A percentile compares a stretch with the other conserved stretches of the same genome.
Conservation (phyloP, 2,888 invertebrate species). For the Byasa hedistus region DNA sequence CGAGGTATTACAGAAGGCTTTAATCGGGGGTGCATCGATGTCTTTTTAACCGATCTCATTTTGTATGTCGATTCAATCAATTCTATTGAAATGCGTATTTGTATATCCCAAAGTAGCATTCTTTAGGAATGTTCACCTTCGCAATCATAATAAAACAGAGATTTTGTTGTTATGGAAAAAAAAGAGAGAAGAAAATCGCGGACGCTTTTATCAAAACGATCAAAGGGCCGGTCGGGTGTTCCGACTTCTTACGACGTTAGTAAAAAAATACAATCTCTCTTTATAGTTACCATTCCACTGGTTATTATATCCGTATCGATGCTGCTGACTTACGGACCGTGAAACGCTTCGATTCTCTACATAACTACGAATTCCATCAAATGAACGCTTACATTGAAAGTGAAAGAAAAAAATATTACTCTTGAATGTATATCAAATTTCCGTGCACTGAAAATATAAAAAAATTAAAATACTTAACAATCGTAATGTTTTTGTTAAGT, state of each 20-base stretch:
- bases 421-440: not conserved
- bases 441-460: not conserved
- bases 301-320: slow-evolving; percentile 78
- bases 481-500: too few relatives aligned
- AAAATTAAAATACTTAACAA: not conserved
- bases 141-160: slow-evolving; percentile 65
- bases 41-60: too few relatives aligned
- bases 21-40: too few relatives aligned
- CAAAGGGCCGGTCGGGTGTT: slow-evolving; percentile 78
- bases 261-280: slow-evolving; percentile 79
- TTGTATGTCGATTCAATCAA: too few relatives aligned
- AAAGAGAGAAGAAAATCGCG: slow-evolving; percentile 63
- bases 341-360: slow-evolving; percentile 64
- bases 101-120: slow-evolving; percentile 10
- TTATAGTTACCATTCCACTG: slow-evolving; percentile 80
- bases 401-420: not conserved
- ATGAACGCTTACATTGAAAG: not conserved
- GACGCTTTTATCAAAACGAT: slow-evolving; percentile 77
- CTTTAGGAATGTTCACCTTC: slow-evolving; percentile 31
- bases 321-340: slow-evolving; percentile 74
- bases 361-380: slow-evolving; percentile 36
- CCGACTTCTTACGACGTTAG: slow-evolving; percentile 79
- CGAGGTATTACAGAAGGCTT: too few relatives aligned
- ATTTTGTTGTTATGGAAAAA: slow-evolving; percentile 55
- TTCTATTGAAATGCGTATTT: not conserved